A percentile compares a stretch with the other conserved stretches of the same genome.
Evolutionary conservation across 2,113 vertebrate genomes (phyloP).

Genomic region (Synchiropus splendidus): DNA sequence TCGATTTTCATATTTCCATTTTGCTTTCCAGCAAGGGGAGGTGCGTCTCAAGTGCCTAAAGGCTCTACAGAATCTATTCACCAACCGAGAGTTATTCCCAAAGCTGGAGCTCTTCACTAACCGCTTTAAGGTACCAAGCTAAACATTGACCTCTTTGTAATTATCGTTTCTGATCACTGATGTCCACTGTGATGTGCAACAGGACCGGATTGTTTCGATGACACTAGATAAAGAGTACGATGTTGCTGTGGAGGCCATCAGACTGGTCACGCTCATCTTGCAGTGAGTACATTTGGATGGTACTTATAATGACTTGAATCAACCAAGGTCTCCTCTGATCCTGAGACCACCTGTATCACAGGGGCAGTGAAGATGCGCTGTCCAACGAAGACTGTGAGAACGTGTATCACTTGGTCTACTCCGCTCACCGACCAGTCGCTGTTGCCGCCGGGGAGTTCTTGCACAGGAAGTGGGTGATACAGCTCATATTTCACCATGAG

Average conservation of each 20-base stretch:
- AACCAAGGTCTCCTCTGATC: too few relatives aligned
- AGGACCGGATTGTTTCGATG: conserved; percentile 99
- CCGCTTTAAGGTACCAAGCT: conserved; percentile 86
- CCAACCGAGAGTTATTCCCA: conserved; percentile 93
- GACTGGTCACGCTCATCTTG: conserved; percentile 93
- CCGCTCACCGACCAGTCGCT: conserved; percentile 92
- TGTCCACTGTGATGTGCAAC: conserved; percentile 21
- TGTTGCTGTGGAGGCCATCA: conserved; percentile 95
- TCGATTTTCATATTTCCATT: neutral
- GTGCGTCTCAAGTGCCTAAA: conserved; percentile 98
- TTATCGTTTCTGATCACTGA: neutral
- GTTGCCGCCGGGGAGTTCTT: conserved; percentile 97
- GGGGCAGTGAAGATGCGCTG: conserved; percentile 95
- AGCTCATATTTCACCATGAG: too few relatives aligned
- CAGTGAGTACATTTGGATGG: conserved; percentile 76
- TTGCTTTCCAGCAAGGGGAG: conserved; percentile 84
- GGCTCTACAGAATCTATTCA: conserved; percentile 95
- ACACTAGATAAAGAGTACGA: conserved; percentile 98
- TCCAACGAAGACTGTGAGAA: conserved; percentile 99
- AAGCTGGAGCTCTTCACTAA: conserved; percentile 98
- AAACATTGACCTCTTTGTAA: too few relatives aligned
- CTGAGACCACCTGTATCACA: too few relatives aligned
- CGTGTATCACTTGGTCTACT: conserved; percentile 97
- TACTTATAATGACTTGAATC: neutral
- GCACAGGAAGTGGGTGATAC: conserved; percentile 87